Evolutionary conservation across 2,113 vertebrate species (phyloP).

Genomic region (Serilophus lunatus): DNA sequence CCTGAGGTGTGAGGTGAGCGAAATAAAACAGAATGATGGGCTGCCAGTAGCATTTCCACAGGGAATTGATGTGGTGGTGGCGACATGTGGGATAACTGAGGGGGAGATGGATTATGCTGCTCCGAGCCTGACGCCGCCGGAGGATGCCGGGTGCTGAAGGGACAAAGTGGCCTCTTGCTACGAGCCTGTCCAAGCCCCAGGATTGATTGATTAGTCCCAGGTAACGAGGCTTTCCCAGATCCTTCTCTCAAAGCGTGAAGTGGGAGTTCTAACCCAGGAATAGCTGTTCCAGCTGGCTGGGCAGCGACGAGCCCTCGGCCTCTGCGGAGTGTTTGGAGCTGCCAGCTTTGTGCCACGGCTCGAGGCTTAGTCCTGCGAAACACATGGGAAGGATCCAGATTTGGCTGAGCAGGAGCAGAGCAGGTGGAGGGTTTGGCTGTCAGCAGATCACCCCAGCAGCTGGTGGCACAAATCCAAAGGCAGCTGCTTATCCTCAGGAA

Average conservation of each 20-base stretch:
- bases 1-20: background rate
- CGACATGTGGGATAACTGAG: background rate
- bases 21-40: background rate
- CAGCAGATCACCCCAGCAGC: conserved; percentile 31
- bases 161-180: background rate
- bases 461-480: conserved; percentile 49
- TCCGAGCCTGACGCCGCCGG: background rate
- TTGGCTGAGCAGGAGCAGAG: conserved; percentile 20
- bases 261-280: background rate
- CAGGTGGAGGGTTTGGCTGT: conserved; percentile 52
- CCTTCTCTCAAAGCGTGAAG: background rate
- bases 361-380: background rate
- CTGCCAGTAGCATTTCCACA: background rate
- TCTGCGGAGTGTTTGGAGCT: background rate
- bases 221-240: background rate
- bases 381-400: background rate
- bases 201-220: conserved; percentile 33
- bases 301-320: background rate
- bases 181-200: background rate
- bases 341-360: background rate
- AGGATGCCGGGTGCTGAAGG: background rate
- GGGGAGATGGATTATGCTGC: background rate
- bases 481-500: conserved; percentile 55
- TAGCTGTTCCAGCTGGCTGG: conserved; percentile 24
- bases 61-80: background rate